A percentile compares a stretch with the other conserved stretches of the same genome.
Conservation (phyloP, 53 echinoderm and acorn worm species). For the Luidia sarsii region DNA sequence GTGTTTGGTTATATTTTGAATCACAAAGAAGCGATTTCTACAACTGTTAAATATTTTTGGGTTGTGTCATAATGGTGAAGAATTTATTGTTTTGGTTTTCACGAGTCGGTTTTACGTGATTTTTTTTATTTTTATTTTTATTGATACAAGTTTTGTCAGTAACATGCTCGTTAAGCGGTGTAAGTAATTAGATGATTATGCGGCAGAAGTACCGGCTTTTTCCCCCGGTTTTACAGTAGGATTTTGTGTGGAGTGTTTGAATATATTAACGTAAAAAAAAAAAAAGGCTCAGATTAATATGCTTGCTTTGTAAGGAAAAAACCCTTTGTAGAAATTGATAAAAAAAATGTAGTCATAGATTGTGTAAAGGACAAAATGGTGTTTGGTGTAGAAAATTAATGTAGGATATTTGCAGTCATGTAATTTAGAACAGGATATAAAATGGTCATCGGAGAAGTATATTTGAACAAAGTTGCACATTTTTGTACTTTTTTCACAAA, state of each 20-base stretch:
- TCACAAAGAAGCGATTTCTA: background rate
- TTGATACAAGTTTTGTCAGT: constrained; percentile 27
- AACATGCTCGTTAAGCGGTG: constrained; percentile 2
- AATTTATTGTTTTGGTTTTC: too few relatives aligned
- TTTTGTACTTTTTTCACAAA: background rate
- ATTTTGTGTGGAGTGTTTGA: constrained; percentile 55
- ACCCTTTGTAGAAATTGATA: constrained; percentile 50
- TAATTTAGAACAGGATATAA: too few relatives aligned
- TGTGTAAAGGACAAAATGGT: constrained; percentile 49
- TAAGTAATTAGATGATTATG: constrained; percentile 9
- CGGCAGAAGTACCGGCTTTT: constrained; percentile 32
- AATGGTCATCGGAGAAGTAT: too few relatives aligned
- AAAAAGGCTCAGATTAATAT: constrained; percentile 39
- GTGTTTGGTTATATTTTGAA: too few relatives aligned
- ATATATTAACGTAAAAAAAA: background rate
- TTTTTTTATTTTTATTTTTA: constrained; percentile 43
- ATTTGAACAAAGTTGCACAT: background rate
- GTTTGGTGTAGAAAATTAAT: constrained; percentile 46
- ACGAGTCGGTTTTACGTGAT: too few relatives aligned
- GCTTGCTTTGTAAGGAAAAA: constrained; percentile 40
- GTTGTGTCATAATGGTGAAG: too few relatives aligned
- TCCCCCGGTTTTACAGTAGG: constrained; percentile 38
- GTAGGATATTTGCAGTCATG: constrained; percentile 20
- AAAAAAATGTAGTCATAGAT: constrained; percentile 53
- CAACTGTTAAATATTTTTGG: background rate